A percentile compares a stretch with the other conserved stretches of the same genome.
These are phyloP conservation scores for Xerus inauris DNA, from an alignment of 2,113 vertebrate genomes.

Conservation along the genomic window DNA sequence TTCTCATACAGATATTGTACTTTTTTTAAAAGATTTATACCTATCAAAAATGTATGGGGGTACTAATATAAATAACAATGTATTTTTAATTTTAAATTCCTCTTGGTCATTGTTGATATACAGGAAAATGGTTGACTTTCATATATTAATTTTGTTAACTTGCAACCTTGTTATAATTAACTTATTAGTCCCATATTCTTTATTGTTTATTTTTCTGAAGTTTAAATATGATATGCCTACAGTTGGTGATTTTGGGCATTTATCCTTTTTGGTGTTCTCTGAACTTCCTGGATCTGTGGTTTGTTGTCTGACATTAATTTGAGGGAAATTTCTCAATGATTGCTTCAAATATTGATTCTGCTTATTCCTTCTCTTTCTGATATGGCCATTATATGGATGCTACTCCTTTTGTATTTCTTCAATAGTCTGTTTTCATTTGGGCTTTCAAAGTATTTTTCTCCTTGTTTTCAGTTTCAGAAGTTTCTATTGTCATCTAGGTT, in stretches of 20 bases:
- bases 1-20: neutral
- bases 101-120: neutral
- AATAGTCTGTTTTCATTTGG: no score
- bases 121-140: neutral
- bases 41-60: neutral
- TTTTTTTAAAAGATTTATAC: neutral
- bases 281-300: neutral
- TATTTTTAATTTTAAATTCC: neutral
- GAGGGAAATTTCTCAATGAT: neutral
- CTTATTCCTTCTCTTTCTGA: neutral
- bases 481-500: neutral
- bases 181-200: neutral
- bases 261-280: neutral
- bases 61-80: neutral
- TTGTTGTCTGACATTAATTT: neutral
- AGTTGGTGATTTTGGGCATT: neutral
- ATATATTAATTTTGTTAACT: neutral
- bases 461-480: neutral
- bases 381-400: neutral
- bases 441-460: no score
- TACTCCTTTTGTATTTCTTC: no score
- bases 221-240: neutral
- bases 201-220: neutral
- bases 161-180: neutral
- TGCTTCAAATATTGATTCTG: neutral